Evolutionary conservation across 1,140 invertebrate genomes (phyloP), one percentile per base, ranked within the genome.

Genomic region (Himalopsyche phryganea): DNA sequence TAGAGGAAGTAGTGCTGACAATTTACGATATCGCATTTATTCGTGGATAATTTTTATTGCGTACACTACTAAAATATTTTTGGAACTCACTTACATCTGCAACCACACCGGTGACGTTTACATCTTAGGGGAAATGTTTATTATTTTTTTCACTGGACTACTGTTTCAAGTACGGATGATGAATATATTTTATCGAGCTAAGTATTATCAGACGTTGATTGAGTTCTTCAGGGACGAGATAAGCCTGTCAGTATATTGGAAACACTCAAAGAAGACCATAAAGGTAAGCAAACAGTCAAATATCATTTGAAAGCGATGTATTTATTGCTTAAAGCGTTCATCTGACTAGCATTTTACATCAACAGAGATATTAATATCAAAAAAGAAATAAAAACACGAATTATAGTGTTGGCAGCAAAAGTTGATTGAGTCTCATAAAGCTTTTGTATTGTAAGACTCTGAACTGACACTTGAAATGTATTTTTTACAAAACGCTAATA

Each of bases 61-160:
- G 3, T 58, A 58, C 40, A 35, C 48, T 6, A 11, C 50, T 0
- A 58, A 58, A 15, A 50, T 58, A 13, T 2, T 50, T 14, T 13
- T 36, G 6, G 55, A 58, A 15, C 15, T 58, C 7, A n/a, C 48
- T 9, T 50, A 58, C 19, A 58, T 58, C 19, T 58, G 38, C 15
- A 18, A 17, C 7, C 47, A 58, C 40, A 35, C 47, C 3, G 55
- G 47, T 11, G 38, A 58, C 33, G 13, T 50, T 6, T 50, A 23
- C 18, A 41, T 40, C 33, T 10, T 50, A 18, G 55, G 47, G 7
- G 40, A 58, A 32, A 58, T 58, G 55, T 58, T 58, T 23, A 58
- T 58, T n/a, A 35, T 58, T 18, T 58, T 58, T 19, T 46, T 50
- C 11, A 44, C 55, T 11, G 55, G 55, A 13, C 2, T 32, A 10